These are phyloP conservation scores for Mustelus asterias DNA, from an alignment of 2,113 vertebrate species.

Conservation along the genomic window DNA sequence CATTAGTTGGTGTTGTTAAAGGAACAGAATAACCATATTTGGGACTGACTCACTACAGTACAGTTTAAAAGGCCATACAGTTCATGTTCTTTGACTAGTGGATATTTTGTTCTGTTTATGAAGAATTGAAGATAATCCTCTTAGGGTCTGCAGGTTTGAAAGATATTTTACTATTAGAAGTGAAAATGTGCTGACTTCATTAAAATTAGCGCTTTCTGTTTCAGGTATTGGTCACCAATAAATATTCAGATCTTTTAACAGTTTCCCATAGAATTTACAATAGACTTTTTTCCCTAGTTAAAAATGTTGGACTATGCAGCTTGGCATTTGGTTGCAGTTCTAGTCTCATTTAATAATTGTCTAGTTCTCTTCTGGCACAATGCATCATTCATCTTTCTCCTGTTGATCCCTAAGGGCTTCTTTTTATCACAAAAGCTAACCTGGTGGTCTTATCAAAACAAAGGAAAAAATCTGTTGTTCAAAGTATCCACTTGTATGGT, in stretches of 20 bases:
- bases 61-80: not conserved
- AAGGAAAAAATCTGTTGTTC: not conserved
- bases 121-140: not conserved
- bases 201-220: not conserved
- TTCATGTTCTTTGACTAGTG: not conserved
- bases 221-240: not conserved
- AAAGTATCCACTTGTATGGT: slow-evolving; percentile 21
- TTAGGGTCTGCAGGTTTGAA: not conserved
- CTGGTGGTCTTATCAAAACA: not conserved
- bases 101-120: not conserved
- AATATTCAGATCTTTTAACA: not conserved
- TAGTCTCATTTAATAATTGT: not conserved
- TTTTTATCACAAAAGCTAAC: not conserved
- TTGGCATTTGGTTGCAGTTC: not conserved
- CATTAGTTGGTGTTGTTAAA: slow-evolving; percentile 88
- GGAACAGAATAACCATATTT: slow-evolving; percentile 42
- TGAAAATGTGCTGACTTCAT: not conserved
- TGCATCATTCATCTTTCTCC: not conserved
- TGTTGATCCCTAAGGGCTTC: not conserved
- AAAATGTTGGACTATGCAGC: not conserved
- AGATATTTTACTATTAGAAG: not conserved
- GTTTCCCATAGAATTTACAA: not conserved
- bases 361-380: not conserved
- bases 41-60: not conserved
- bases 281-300: not conserved